phyloP scores from a whole-genome alignment of 2,888 invertebrate species.

The Cremastobaeus sp. region DNA sequence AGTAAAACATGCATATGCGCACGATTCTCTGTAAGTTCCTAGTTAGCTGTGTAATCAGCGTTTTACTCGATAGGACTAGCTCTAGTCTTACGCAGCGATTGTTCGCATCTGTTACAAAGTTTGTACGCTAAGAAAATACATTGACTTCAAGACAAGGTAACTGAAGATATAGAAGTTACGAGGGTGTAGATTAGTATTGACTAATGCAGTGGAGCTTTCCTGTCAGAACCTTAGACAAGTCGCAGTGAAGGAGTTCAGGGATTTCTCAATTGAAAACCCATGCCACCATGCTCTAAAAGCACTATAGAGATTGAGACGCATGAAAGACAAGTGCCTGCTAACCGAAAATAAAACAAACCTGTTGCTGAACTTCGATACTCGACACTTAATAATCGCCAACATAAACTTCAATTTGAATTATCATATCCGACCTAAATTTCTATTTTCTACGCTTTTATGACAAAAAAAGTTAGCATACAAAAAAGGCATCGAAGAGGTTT shows the following conservation, averaged over 20 bases:
- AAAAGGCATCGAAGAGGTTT: too few species aligned
- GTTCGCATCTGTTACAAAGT: conserved; percentile 71
- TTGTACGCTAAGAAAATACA: conserved; percentile 87
- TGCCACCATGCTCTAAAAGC: too few species aligned
- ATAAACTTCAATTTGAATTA: too few species aligned
- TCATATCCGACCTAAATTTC: too few species aligned
- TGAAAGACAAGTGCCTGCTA: too few species aligned
- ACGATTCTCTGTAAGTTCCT: conserved; percentile 34
- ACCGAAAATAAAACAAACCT: too few species aligned
- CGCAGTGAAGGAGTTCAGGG: conserved; percentile 80
- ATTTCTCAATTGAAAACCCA: too few species aligned
- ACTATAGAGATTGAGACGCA: too few species aligned
- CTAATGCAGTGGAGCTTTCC: conserved; percentile 82
- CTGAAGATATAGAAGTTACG: conserved; percentile 84
- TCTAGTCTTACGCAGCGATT: conserved; percentile 41
- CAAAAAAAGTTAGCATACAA: too few species aligned
- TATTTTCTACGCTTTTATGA: too few species aligned
- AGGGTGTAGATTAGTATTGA: conserved; percentile 80
- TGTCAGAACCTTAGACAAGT: conserved; percentile 80
- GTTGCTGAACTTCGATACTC: too few species aligned
- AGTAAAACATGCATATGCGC: conserved; percentile 22
- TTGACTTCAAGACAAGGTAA: conserved; percentile 85
- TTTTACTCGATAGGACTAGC: conserved; percentile 21
- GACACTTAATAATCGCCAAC: too few species aligned
- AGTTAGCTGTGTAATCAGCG: conserved; percentile 27